These are phyloP conservation scores for Ancistrus triradiatus DNA, from an alignment of 2,113 vertebrate genomes.

Conservation along the genomic window DNA sequence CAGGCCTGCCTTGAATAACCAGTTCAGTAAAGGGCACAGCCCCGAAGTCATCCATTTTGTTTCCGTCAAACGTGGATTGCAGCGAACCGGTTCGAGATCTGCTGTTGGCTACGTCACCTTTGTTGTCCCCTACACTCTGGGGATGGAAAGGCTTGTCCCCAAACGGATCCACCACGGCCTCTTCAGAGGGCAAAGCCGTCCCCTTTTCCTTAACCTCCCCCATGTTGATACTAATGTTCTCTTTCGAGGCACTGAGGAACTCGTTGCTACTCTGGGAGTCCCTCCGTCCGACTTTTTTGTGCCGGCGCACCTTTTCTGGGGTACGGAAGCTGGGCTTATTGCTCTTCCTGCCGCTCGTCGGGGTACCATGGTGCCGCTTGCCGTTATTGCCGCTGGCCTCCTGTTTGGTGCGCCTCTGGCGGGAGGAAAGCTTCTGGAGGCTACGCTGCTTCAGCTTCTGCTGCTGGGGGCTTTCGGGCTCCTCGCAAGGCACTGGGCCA, in stretches of 20 bases:
- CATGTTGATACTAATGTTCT: constrained; percentile 84
- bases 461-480: constrained; percentile 74
- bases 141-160: constrained; percentile 92
- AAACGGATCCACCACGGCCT: constrained; percentile 80
- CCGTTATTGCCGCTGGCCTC: constrained; percentile 73
- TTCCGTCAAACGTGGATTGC: constrained; percentile 62
- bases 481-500: constrained; percentile 73
- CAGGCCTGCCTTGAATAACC: constrained; percentile 67
- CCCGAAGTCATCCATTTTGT: constrained; percentile 89
- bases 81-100: constrained; percentile 72
- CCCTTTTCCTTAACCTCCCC: constrained; percentile 75
- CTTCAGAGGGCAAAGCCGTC: constrained; percentile 68
- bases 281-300: constrained; percentile 81
- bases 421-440: constrained; percentile 84
- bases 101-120: constrained; percentile 67
- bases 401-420: constrained; percentile 87
- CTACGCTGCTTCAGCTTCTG: constrained; percentile 83
- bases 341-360: constrained; percentile 74
- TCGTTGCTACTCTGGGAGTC: constrained; percentile 98
- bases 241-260: constrained; percentile 89
- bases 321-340: constrained; percentile 85
- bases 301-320: constrained; percentile 81
- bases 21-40: constrained; percentile 90
- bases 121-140: constrained; percentile 63
- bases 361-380: constrained; percentile 89